Base-by-base conservation (phyloP, 2,888 invertebrate genomes). In the Nematopogon swammerdamellus region DNA sequence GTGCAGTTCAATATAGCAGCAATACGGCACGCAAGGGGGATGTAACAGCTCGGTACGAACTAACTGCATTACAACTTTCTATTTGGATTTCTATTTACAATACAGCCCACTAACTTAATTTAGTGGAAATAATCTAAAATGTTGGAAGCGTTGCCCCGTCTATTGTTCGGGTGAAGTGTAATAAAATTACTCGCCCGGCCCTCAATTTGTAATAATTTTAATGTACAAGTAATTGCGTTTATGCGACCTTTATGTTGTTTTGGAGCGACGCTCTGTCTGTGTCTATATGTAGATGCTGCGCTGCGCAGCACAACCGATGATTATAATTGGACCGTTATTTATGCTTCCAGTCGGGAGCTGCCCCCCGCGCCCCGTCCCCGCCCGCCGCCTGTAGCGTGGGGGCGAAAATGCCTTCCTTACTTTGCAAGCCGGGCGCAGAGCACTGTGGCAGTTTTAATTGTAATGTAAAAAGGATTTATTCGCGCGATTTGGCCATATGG, bases 181-280 rank as follows among this genome's bases (percentile, higher is more conserved):
- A 36, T 36, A 14, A 3, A 36, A 36, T 36, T 36, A 36, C n/a
- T 14, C n/a, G 36, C 36, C 8, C 11, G 11, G 36, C 36, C 36
- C 57, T 57, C 65, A 65, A 75, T 75, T 76, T 72, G 73, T 72
- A 70, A 74, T 70, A 65, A 73, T 68, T 76, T 72, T 71, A 71
- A 72, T 72, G 70, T 59, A 61, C 59, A 60, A 64, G 64, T 65
- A 64, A 64, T 64, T 62, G 56, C 59, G 53, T 55, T 52, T 54
- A 55, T 53, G 58, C 61, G 57, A 58, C 59, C 65, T 61, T 58
- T 60, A 61, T 54, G 36, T n/a, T n/a, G n/a, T 36, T 36, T 36
- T 8, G 3, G 36, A 14, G 25, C 25, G 25, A 25, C n/a, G n/a
- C n/a, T n/a, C 25, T 25, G 25, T 25, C 8, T 25, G 25, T 25